These are phyloP conservation scores for Lymantria dispar DNA, from an alignment of 2,888 invertebrate species.

Conservation along the genomic window DNA sequence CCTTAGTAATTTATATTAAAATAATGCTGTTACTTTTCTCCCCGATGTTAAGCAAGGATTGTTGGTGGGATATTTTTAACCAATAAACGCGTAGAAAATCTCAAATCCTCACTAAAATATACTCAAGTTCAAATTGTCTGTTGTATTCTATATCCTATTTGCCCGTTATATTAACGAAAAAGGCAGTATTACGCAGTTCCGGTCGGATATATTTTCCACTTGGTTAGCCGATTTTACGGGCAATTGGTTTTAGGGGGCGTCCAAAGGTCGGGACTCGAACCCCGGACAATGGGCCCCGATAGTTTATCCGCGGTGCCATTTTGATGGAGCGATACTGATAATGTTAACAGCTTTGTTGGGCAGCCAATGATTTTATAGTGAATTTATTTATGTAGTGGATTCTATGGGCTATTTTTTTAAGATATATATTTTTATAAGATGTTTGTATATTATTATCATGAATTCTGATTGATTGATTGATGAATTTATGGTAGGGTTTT, in stretches of 20 bases:
- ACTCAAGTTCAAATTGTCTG: neutral
- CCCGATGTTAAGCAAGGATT: too few relatives aligned
- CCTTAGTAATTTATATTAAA: too few relatives aligned
- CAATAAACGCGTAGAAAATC: too few relatives aligned
- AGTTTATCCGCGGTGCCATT: slow-evolving; percentile 68
- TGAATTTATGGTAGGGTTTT: too few relatives aligned
- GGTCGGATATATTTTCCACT: slow-evolving; percentile 77
- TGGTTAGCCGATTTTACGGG: slow-evolving; percentile 80
- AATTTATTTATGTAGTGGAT: neutral
- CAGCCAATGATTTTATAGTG: slow-evolving; percentile 5
- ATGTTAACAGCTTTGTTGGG: slow-evolving; percentile 56
- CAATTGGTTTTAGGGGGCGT: slow-evolving; percentile 68
- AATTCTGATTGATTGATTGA: too few relatives aligned
- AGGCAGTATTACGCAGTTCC: slow-evolving; percentile 51
- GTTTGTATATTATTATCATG: too few relatives aligned
- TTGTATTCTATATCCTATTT: slow-evolving; percentile 22
- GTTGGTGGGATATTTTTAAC: too few relatives aligned
- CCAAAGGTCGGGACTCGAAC: slow-evolving; percentile 58
- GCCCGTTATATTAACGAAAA: slow-evolving; percentile 60
- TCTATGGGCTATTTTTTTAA: neutral
- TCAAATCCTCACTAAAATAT: neutral
- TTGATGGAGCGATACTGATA: slow-evolving; percentile 62
- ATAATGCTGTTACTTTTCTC: too few relatives aligned
- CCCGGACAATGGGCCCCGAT: slow-evolving; percentile 59
- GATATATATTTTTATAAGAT: too few relatives aligned